These are phyloP conservation scores for Amphipyra tragopoginis DNA, from an alignment of 2,888 invertebrate genomes.

Conservation along the genomic window DNA sequence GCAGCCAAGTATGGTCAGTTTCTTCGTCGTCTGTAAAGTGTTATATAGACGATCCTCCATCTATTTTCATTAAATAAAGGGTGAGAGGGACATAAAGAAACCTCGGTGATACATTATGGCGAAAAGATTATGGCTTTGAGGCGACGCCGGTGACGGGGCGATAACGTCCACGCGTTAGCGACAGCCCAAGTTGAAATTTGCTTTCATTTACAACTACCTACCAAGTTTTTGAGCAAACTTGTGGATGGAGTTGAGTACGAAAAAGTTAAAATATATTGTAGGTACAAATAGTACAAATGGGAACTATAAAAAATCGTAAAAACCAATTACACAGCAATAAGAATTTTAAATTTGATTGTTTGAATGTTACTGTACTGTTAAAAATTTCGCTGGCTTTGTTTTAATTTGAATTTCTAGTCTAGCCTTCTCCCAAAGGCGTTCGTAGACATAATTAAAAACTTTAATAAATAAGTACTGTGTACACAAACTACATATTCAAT, in stretches of 20 bases:
- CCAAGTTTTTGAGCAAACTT: slow-evolving; percentile 42
- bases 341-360: no score
- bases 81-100: slow-evolving; percentile 54
- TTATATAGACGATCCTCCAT: slow-evolving; percentile 43
- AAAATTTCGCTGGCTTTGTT: no score
- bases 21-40: slow-evolving; percentile 22
- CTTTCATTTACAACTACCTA: slow-evolving; percentile 33
- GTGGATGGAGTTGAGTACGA: not conserved
- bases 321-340: no score
- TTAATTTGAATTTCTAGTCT: no score
- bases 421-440: no score
- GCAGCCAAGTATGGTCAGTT: slow-evolving; percentile 29
- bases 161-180: slow-evolving; percentile 45
- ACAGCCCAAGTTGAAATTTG: slow-evolving; percentile 46
- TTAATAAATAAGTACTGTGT: no score
- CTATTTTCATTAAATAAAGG: slow-evolving; percentile 60
- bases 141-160: slow-evolving; percentile 42
- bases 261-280: no score
- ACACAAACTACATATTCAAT: no score
- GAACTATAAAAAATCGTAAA: no score
- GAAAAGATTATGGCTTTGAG: slow-evolving; percentile 51
- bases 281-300: no score
- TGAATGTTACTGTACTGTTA: no score
- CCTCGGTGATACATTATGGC: slow-evolving; percentile 53
- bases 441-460: no score